Base-by-base conservation (phyloP, 1,140 invertebrate genomes). In the Goniozus legneri region DNA sequence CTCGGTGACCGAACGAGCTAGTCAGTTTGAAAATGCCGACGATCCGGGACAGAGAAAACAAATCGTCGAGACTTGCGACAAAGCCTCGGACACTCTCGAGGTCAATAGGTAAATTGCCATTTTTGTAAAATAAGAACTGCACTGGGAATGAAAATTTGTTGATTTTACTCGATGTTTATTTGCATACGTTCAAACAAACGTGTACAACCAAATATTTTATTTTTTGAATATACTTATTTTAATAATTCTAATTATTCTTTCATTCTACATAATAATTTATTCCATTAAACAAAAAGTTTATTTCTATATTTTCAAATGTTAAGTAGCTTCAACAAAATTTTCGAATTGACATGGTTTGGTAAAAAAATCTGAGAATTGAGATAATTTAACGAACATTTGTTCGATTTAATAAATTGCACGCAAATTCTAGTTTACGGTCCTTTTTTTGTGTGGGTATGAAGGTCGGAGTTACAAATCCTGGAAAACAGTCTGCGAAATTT, bases 401-500 rank as follows among this genome's bases (percentile, higher is more conserved):
- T 20, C 3, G 6, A 20, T 7, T n/a, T n/a, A n/a, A n/a, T n/a
- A n/a, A 27, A 30, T n/a, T 31, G 13, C 10, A 18, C 16, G n/a
- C 12, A 13, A 8, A 3, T 0, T 22, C 1, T 2, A 13, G 12
- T 4, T 6, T 6, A 27, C 12, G 24, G 24, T 14, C 10, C 27
- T 45, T 19, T 18, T 10, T 2, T 36, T 8, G 37, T 10, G 32
- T 36, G 13, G 15, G 13, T 15, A 12, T n/a, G 10, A 37, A 75
- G 73, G 55, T 58, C 61, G 2, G 73, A 75, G 22, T 37, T 74
- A 10, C 61, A 65, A 4, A 54, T 54, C 20, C 30, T 74, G 21
- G 68, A 70, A 22, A 57, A 40, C 1, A 65, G 73, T 22, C 70
- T 73, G 64, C 57, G 55, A 39, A 56, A 44, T 20, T 47, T 75